Base-by-base conservation (phyloP, 2,113 vertebrate genomes). In the Plotosus lineatus region DNA sequence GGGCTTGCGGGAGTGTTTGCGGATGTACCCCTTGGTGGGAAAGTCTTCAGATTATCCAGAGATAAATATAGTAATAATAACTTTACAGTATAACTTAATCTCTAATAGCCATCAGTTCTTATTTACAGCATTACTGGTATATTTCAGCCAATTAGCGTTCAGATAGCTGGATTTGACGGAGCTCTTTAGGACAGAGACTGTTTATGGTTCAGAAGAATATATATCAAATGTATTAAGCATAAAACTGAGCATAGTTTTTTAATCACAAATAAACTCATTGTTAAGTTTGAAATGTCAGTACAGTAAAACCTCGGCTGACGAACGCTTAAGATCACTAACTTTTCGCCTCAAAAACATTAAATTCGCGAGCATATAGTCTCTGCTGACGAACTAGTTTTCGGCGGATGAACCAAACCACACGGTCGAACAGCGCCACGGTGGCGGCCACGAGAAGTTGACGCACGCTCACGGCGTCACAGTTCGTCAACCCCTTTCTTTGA, bases 51-150 rank as follows among this genome's bases (percentile, higher is more conserved):
- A 66, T 50, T 31, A 36, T 74, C 28, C 36, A 15, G 33, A 77
- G 44, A 77, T 85, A 75, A 77, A 77, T 63, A 63, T 50, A 77
- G 53, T 8, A 77, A 33, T 7, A 48, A 77, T 33, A 28, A 60
- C 38, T 19, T 40, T 44, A 17, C 26, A 42, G 17, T 76, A n/a
- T 4, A 50, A 36, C 6, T 36, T 40, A 19, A 46, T 12, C n/a
- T 6, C 7, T 48, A 73, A 51, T 23, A 51, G 31, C 17, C 19
- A 11, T 21, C 28, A 33, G 19, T 12, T 51, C 69, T 9, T 51
- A 33, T 73, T 73, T 8, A 11, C 40, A 3, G 11, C 28, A 2
- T 19, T 61, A 17, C 36, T 36, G 0, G 38, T 21, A 23, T 6
- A 6, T n/a, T 26, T 0, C 10, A 5, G 65, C 38, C 65, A 26